A percentile compares a stretch with the other conserved stretches of the same genome.
Conservation (phyloP, 2,888 invertebrate genomes). For the Linnaemya tessellans region DNA sequence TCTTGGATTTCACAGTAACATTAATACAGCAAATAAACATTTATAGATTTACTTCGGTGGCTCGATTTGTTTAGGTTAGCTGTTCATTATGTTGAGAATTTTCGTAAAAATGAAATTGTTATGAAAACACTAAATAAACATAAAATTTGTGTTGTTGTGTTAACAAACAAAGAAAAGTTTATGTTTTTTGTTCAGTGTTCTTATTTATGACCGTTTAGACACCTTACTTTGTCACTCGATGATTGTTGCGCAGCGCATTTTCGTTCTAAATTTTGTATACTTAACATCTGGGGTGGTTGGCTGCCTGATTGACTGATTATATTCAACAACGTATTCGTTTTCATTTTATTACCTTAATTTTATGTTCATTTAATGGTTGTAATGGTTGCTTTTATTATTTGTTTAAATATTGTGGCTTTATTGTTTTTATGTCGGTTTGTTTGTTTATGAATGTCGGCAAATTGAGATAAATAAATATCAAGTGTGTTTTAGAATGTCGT, state of each 20-base stretch:
- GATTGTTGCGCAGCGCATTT: conserved; percentile 38
- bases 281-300: conserved; percentile 61
- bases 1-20: neutral
- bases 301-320: conserved; percentile 38
- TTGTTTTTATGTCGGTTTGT: conserved; percentile 54
- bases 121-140: conserved; percentile 65
- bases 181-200: conserved; percentile 29
- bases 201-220: conserved; percentile 62
- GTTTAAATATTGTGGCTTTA: conserved; percentile 64
- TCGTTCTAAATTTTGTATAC: conserved; percentile 68
- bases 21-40: neutral
- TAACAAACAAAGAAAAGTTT: conserved; percentile 25
- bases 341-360: conserved; percentile 55
- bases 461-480: conserved; percentile 43
- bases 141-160: conserved; percentile 53
- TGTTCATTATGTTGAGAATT: conserved; percentile 75
- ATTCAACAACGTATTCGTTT: neutral
- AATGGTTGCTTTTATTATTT: conserved; percentile 58
- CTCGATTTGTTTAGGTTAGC: neutral
- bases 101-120: conserved; percentile 68
- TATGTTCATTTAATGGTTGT: conserved; percentile 67
- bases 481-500: conserved; percentile 55
- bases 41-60: neutral
- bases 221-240: conserved; percentile 59
- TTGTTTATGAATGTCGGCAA: conserved; percentile 45